A percentile compares a stretch with the other conserved stretches of the same genome.
phyloP scores from a whole-genome alignment of 2,888 invertebrate species.

The Pegoplata infirma region DNA sequence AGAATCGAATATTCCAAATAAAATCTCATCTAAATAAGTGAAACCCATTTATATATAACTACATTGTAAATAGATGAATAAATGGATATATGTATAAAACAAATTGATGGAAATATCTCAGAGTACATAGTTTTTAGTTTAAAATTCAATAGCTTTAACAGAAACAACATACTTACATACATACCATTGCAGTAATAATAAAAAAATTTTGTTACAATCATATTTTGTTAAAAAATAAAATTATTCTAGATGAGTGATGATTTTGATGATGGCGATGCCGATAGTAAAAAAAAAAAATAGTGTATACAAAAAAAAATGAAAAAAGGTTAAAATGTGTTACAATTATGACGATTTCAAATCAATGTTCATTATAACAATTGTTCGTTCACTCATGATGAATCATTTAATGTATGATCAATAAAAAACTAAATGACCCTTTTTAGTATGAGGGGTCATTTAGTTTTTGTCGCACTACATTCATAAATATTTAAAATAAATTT shows the following conservation, averaged over 20 bases:
- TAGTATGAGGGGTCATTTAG: slow-evolving; percentile 19
- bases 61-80: background rate
- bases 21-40: background rate
- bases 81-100: slow-evolving; percentile 2
- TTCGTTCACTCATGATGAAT: slow-evolving; percentile 34
- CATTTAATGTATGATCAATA: slow-evolving; percentile 44
- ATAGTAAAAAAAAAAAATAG: slow-evolving; percentile 1
- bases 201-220: background rate
- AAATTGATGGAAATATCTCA: background rate
- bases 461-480: slow-evolving; percentile 1
- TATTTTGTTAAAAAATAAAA: slow-evolving; percentile 3
- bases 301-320: background rate
- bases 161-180: background rate
- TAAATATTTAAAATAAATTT: slow-evolving; percentile 9
- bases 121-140: background rate
- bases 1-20: no score
- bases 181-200: background rate
- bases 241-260: slow-evolving; percentile 15
- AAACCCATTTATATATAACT: background rate
- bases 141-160: slow-evolving; percentile 32
- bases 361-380: slow-evolving; percentile 13
- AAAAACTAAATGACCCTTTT: slow-evolving; percentile 13
- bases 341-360: slow-evolving; percentile 40
- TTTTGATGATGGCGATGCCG: background rate
- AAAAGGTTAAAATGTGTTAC: slow-evolving; percentile 32